A percentile compares a stretch with the other conserved stretches of the same genome.
Evolutionary conservation across 2,888 invertebrate genomes (phyloP).

Genomic region (Drosophila testacea): DNA sequence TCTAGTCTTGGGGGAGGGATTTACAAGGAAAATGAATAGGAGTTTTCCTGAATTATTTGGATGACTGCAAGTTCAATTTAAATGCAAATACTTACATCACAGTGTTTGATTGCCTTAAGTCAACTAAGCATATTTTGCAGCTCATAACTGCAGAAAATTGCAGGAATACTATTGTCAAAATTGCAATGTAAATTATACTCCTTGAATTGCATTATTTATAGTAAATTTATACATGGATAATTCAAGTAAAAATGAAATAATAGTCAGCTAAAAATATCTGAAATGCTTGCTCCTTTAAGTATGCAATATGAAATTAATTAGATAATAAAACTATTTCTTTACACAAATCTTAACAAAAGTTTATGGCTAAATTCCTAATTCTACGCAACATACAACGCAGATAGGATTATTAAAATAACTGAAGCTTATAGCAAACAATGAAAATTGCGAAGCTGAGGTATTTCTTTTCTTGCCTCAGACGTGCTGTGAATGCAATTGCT

Average conservation of each 20-base stretch:
- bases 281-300: background rate
- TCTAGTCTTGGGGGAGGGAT: background rate
- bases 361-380: background rate
- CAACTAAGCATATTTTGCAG: background rate
- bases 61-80: conserved; percentile 2
- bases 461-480: background rate
- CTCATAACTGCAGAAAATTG: background rate
- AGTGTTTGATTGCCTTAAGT: no score
- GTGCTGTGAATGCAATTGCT: background rate
- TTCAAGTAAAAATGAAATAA: background rate
- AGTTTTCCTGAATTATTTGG: conserved; percentile 1
- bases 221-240: no score
- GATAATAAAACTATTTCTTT: no score
- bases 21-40: no score
- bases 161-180: background rate
- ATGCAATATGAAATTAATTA: background rate
- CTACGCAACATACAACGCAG: background rate
- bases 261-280: background rate
- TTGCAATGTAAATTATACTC: background rate
- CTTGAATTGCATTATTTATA: background rate
- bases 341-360: no score
- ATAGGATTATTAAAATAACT: background rate
- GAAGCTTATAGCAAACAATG: conserved; percentile 9
- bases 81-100: no score
- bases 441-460: background rate